Base-by-base conservation (phyloP, 2,797 vertebrate genomes). In the Hyperoplus immaculatus region DNA sequence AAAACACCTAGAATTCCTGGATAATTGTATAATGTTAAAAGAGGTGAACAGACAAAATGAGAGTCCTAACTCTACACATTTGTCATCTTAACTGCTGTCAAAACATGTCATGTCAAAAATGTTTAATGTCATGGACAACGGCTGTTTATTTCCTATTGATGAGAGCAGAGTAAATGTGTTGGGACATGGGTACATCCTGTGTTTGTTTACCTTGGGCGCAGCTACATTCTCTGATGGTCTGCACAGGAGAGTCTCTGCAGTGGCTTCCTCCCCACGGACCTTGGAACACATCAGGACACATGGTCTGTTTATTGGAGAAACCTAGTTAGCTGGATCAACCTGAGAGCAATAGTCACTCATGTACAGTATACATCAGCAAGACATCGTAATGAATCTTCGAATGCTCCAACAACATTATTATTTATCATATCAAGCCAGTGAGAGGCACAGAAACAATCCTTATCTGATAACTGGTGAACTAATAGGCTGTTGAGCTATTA, bases 241-340 rank as follows among this genome's bases (percentile, higher is more conserved):
- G 98, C 69, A 99, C 94, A 2, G 96, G 97, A 86, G 97, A 99
- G 92, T 99, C 98, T 86, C 97, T 95, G 80, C 98, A 99, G 80
- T 90, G 93, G 74, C 95, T 96, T 89, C 98, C 98, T 87, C 98
- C 98, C 98, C 98, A 99, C 0, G 88, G 94, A 29, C 98, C 98
- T 79, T 93, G 94, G 93, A 97, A 99, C 84, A 99, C 96, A 86
- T 99, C 98, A 8, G 98, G 98, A 92, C 97, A 96, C 97, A 99
- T 98, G 46, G 97, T 97, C 98, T 99, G 93, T 90, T 82, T 67
- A 69, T 56, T n/a, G 66, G 57, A 87, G 62, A 88, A 75, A 85
- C 15, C 7, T 11, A 57, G 80, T 89, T 71, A 86, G 69, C 63
- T 69, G 67, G 59, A 29, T 29, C 29, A 29, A 14, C 15, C 57